These are phyloP conservation scores for Brachionus calyciflorus DNA, from an alignment of 1,140 invertebrate genomes.

Conservation along the genomic window DNA sequence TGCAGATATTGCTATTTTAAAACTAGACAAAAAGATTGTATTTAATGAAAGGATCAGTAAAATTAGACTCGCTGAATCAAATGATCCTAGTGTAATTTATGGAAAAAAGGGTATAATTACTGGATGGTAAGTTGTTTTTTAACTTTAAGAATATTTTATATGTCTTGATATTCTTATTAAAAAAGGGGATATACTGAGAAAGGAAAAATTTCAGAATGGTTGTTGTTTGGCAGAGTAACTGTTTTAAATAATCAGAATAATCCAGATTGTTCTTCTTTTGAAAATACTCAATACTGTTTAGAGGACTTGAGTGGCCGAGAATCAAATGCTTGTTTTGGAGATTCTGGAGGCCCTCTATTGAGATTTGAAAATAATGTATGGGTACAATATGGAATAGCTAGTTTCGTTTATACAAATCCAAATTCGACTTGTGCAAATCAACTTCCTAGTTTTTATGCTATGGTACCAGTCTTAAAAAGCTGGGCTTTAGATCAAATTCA, in stretches of 20 bases:
- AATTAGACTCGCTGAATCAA: not conserved
- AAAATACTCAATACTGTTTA: not conserved
- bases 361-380: conserved; percentile 6
- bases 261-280: not conserved
- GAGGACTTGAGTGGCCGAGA: not conserved
- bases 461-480: too few species aligned
- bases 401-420: not conserved
- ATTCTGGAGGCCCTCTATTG: not conserved
- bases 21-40: not conserved
- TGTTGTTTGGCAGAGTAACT: not conserved
- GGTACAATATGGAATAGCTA: not conserved
- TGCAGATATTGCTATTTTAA: not conserved
- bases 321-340: not conserved
- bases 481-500: too few species aligned
- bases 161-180: too few species aligned
- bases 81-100: not conserved
- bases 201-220: not conserved
- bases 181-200: too few species aligned
- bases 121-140: too few species aligned
- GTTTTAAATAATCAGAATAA: not conserved
- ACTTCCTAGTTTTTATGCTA: not conserved
- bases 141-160: too few species aligned
- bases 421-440: not conserved
- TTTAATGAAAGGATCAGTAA: not conserved
- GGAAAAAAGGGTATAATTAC: not conserved